Percentiles rank a stretch among this genome's conserved stretches.
Evolutionary conservation across 2,113 vertebrate genomes (phyloP).

Genomic region (Scophthalmus maximus): DNA sequence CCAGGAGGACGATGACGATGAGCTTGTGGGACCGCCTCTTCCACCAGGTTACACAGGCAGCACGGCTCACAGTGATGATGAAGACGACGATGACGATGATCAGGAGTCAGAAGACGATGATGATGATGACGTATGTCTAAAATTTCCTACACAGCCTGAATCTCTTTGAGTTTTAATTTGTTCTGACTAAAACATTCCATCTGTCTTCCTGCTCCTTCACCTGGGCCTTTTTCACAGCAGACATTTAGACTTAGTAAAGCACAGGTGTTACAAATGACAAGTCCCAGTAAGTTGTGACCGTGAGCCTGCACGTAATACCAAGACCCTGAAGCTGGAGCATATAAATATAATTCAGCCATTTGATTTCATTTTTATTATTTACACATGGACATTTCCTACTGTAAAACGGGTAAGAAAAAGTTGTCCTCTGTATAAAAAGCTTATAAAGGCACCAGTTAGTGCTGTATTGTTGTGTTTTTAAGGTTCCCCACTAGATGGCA

Average conservation of each 20-base stretch:
- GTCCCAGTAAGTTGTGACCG: too few relatives aligned
- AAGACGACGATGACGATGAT: slow-evolving; percentile 80
- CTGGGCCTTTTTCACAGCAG: too few relatives aligned
- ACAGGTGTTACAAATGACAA: too few relatives aligned
- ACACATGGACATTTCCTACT: background rate
- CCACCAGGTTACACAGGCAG: slow-evolving; percentile 83
- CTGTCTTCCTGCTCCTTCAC: too few relatives aligned
- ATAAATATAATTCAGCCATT: background rate
- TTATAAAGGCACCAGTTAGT: background rate
- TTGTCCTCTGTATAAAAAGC: background rate
- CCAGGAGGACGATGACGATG: slow-evolving; percentile 77
- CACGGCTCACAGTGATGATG: slow-evolving; percentile 75
- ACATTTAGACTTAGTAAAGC: too few relatives aligned
- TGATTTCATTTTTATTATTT: background rate
- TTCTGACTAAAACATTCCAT: background rate
- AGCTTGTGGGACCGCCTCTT: slow-evolving; percentile 84
- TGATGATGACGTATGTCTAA: slow-evolving; percentile 87
- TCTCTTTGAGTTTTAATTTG: background rate
- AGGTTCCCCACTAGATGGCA: slow-evolving; percentile 75
- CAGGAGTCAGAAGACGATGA: slow-evolving; percentile 42
- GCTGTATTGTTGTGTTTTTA: slow-evolving; percentile 8
- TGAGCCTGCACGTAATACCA: too few relatives aligned
- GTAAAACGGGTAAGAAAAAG: too few relatives aligned
- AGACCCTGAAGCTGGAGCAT: too few relatives aligned
- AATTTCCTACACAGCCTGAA: background rate